These are phyloP conservation scores for Osmerus mordax DNA, from an alignment of 2,113 vertebrate genomes.

Conservation along the genomic window DNA sequence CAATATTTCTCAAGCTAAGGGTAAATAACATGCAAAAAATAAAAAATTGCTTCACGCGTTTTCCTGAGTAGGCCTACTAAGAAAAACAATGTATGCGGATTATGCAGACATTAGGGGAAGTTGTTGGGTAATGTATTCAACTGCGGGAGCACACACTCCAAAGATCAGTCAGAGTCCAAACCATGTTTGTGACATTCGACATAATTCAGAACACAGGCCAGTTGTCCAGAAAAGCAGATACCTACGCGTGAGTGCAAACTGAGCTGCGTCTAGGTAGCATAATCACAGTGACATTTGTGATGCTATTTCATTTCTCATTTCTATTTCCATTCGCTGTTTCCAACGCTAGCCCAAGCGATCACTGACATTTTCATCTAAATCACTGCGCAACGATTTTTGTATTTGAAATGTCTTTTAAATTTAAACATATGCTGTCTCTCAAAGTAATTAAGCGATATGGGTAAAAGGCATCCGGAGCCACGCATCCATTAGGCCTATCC, in stretches of 20 bases:
- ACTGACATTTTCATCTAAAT: constrained; percentile 66
- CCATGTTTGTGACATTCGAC: constrained; percentile 61
- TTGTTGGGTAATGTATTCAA: constrained; percentile 7
- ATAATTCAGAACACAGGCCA: constrained; percentile 59
- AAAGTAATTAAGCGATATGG: constrained; percentile 61
- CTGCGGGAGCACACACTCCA: constrained; percentile 15
- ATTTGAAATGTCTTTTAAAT: constrained; percentile 53
- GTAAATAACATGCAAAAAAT: too few relatives aligned
- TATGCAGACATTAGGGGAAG: not conserved
- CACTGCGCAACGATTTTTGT: constrained; percentile 39
- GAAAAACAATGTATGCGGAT: not conserved
- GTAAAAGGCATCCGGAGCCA: constrained; percentile 27
- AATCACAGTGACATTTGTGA: constrained; percentile 68
- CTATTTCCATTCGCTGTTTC: constrained; percentile 42
- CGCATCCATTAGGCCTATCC: constrained; percentile 56
- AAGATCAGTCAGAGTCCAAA: constrained; percentile 46
- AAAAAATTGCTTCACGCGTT: too few relatives aligned
- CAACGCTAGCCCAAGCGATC: constrained; percentile 33
- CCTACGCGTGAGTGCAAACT: constrained; percentile 48
- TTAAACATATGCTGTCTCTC: constrained; percentile 39
- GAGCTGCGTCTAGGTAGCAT: constrained; percentile 52
- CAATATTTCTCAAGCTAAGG: constrained; percentile 3
- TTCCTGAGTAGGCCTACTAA: not conserved
- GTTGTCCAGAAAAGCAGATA: constrained; percentile 59
- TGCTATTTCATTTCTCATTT: constrained; percentile 13